phyloP scores from a whole-genome alignment of 2,113 vertebrate genomes.

The Myiagra hebetior region DNA sequence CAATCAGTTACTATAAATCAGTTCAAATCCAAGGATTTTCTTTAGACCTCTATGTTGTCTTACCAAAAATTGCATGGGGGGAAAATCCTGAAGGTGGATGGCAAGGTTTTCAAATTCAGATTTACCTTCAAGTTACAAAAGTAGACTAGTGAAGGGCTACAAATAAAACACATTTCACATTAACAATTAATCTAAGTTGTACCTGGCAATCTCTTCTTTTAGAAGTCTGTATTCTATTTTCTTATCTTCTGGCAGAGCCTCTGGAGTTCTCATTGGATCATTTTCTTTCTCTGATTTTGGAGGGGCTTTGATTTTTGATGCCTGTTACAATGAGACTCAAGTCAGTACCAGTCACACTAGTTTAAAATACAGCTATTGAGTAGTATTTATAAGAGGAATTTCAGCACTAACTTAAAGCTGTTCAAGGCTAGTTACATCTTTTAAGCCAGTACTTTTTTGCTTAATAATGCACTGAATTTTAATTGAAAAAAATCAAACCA shows the following conservation, averaged over 20 bases:
- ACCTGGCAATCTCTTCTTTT: constrained; percentile 91
- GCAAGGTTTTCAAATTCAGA: neutral
- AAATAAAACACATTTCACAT: neutral
- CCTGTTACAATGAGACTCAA: constrained; percentile 70
- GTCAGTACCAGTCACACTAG: neutral
- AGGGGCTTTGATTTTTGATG: constrained; percentile 87
- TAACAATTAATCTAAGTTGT: neutral
- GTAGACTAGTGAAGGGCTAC: neutral
- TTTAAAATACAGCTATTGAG: neutral
- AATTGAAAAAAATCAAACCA: neutral
- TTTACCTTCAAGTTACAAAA: neutral
- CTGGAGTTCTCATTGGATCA: constrained; percentile 86
- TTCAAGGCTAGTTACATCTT: neutral
- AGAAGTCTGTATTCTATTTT: constrained; percentile 87
- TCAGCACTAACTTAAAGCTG: neutral
- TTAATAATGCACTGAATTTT: neutral
- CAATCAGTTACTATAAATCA: neutral
- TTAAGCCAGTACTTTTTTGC: neutral
- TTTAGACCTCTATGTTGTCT: neutral
- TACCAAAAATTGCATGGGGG: neutral
- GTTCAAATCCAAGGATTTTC: neutral
- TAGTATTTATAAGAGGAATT: neutral
- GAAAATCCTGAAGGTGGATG: neutral
- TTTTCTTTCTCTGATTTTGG: constrained; percentile 94
- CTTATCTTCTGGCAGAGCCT: constrained; percentile 83